phyloP scores from a whole-genome alignment of 1,140 invertebrate species.

The Pseudachorutes palmiensis region DNA sequence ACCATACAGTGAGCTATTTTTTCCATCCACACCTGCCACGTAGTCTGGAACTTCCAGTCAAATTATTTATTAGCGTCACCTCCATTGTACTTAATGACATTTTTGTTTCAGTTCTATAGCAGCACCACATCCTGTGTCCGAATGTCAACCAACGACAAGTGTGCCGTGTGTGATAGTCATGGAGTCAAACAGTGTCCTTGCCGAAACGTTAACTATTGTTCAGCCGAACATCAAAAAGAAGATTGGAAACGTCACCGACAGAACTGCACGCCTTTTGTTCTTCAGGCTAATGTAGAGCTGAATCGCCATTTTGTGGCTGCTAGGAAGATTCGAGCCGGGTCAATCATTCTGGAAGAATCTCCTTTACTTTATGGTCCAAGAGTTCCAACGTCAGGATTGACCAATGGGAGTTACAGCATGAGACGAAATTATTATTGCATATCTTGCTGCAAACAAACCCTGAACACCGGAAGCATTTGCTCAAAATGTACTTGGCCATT shows the following conservation, averaged over 20 bases:
- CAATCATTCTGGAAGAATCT: constrained; percentile 18
- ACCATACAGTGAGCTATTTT: not conserved
- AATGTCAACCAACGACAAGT: not conserved
- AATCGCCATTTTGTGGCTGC: constrained; percentile 20
- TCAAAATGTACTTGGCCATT: constrained; percentile 28
- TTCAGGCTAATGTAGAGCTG: constrained; percentile 13
- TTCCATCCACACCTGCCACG: not conserved
- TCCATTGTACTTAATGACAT: not conserved
- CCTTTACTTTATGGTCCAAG: constrained; percentile 27
- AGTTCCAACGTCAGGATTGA: too few species aligned
- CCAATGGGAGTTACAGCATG: too few species aligned
- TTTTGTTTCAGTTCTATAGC: not conserved
- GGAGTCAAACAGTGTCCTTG: not conserved
- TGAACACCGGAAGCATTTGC: constrained; percentile 25
- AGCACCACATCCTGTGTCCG: too few species aligned
- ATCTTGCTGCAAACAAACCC: constrained; percentile 26
- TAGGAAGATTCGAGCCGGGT: constrained; percentile 16
- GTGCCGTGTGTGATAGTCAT: not conserved
- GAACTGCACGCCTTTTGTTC: constrained; percentile 3
- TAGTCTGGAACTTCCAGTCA: not conserved
- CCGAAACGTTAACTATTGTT: not conserved
- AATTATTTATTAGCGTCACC: not conserved
- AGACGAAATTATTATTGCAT: constrained; percentile 23
- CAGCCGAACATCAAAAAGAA: constrained; percentile 10
- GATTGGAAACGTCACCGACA: not conserved